Conservation (phyloP, 1,140 invertebrate species). For the Papilio dardanus region DNA sequence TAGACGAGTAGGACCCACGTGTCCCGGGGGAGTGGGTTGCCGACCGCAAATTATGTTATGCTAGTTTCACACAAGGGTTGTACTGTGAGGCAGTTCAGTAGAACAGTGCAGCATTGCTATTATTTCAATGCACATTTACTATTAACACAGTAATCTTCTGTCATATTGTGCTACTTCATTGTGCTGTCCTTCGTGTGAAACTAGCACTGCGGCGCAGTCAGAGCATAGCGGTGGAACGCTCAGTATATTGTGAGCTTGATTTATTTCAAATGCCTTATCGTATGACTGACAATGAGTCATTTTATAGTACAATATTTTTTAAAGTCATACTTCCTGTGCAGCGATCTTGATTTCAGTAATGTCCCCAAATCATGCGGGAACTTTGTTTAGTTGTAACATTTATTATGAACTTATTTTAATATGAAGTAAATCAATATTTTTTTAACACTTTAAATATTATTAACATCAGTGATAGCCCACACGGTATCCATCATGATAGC, state of each 20-base stretch:
- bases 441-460: background rate
- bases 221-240: constrained; percentile 55
- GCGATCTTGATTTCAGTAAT: background rate
- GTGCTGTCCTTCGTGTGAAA: background rate
- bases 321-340: background rate
- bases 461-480: background rate
- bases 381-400: background rate
- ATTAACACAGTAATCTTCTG: background rate
- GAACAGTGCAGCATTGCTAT: background rate
- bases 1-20: constrained; percentile 63
- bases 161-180: background rate
- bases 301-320: constrained; percentile 13
- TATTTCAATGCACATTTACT: background rate
- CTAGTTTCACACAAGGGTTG: background rate
- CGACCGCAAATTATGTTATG: constrained; percentile 74
- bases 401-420: background rate
- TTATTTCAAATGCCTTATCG: constrained; percentile 25
- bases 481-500: too few relatives aligned
- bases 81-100: background rate
- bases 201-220: constrained; percentile 48
- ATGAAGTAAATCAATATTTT: background rate
- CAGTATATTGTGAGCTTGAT: constrained; percentile 44
- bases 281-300: constrained; percentile 18
- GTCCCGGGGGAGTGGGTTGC: constrained; percentile 68
- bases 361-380: background rate